phyloP scores from a whole-genome alignment of 2,113 vertebrate species.

The Mionectes macconnelli region DNA sequence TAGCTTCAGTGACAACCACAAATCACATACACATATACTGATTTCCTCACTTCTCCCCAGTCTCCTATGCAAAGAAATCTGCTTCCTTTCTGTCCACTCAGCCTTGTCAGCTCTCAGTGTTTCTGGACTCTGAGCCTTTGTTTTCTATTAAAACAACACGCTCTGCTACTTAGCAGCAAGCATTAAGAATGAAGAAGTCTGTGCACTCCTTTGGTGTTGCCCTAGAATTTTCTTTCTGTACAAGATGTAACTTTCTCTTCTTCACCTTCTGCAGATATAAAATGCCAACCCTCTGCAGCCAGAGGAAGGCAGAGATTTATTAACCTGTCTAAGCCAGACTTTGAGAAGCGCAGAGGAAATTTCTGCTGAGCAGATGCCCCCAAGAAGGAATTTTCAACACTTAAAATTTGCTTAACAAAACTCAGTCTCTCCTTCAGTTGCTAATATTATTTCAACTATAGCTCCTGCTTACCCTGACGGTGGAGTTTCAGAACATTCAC shows the following conservation, averaged over 20 bases:
- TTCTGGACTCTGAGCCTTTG: not conserved
- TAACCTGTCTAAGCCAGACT: conserved; percentile 28
- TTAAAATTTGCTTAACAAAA: conserved; percentile 20
- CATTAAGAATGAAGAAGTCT: not conserved
- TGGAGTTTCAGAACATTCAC: not conserved
- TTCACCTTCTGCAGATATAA: not conserved
- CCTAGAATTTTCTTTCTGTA: not conserved
- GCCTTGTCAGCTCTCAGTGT: not conserved
- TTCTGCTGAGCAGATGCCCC: conserved; percentile 23
- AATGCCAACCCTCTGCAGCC: not conserved
- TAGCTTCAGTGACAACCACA: conserved; percentile 17
- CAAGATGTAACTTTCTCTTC: conserved; percentile 5
- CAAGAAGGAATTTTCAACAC: not conserved
- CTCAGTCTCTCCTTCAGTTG: not conserved
- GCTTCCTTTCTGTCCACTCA: conserved; percentile 12
- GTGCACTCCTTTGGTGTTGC: not conserved
- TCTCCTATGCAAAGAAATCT: not conserved
- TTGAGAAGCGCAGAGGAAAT: conserved; percentile 12
- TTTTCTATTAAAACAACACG: not conserved
- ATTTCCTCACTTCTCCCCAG: conserved; percentile 18
- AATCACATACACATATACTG: not conserved
- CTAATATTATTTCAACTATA: not conserved
- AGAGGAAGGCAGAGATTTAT: conserved; percentile 38
- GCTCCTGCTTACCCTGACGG: not conserved
- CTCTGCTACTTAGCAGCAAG: not conserved